Conservation (phyloP, 2,113 vertebrate genomes). For the Nestor notabilis region DNA sequence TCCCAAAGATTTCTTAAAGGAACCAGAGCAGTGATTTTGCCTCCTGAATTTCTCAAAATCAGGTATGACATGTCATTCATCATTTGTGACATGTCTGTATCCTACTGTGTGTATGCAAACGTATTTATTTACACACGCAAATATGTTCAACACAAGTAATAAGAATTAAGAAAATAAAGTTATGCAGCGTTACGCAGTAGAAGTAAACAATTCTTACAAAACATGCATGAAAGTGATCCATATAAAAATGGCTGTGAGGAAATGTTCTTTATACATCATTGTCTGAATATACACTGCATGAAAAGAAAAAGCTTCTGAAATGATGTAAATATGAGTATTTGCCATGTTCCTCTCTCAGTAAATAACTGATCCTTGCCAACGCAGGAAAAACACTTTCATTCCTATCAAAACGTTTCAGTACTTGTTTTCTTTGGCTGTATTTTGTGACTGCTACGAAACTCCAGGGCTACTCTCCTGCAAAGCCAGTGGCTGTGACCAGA, state of each 20-base stretch:
- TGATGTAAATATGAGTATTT: background rate
- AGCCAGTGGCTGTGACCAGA: rapidly evolving
- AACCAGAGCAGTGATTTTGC: background rate
- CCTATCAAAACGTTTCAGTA: background rate
- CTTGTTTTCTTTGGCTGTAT: background rate
- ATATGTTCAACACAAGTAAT: background rate
- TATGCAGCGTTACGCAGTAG: background rate
- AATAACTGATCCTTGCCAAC: background rate
- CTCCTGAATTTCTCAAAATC: background rate
- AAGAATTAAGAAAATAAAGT: background rate
- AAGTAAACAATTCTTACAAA: background rate
- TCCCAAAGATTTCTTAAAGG: background rate
- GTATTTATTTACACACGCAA: background rate
- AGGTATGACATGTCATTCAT: background rate
- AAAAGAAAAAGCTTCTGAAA: background rate
- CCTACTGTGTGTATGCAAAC: background rate
- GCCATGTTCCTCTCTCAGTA: background rate
- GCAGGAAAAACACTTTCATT: background rate
- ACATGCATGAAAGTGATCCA: background rate
- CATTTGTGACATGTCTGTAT: no score
- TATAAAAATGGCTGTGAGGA: background rate
- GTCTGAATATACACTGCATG: background rate
- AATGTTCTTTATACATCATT: background rate
- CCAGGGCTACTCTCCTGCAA: background rate
- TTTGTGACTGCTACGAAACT: background rate